Conservation (phyloP, 35 echinoderm and acorn worm genomes). For the Heliocidaris tuberculata region DNA sequence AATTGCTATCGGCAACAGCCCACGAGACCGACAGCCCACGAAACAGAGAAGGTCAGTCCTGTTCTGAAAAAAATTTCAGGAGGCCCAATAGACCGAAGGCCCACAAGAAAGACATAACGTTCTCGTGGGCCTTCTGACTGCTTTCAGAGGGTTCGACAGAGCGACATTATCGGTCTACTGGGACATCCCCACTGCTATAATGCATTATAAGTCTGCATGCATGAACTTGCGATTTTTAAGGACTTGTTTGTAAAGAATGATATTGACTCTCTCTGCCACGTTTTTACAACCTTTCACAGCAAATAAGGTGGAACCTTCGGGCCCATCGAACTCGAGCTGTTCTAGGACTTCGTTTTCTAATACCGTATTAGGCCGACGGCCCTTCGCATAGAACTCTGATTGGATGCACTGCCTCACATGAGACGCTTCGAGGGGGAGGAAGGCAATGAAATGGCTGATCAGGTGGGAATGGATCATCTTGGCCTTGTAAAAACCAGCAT, state of each 20-base stretch:
- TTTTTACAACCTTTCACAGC: constrained; percentile 43
- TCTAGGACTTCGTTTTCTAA: background rate
- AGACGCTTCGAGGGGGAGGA: background rate
- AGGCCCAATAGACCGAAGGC: too few species aligned
- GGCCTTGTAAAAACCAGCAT: background rate
- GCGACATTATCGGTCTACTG: too few species aligned
- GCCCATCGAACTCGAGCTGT: background rate
- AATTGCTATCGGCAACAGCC: too few species aligned
- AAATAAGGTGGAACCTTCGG: background rate
- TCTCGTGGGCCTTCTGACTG: too few species aligned
- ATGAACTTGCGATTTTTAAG: background rate
- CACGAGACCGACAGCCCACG: too few species aligned
- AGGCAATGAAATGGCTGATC: background rate
- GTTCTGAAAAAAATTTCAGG: too few species aligned
- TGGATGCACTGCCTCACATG: constrained; percentile 17
- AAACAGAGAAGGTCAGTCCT: too few species aligned
- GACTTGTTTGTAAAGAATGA: background rate
- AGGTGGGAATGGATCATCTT: background rate
- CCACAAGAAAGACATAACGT: too few species aligned
- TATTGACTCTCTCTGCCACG: background rate
- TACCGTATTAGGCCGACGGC: background rate
- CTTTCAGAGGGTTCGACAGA: too few species aligned
- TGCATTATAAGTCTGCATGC: too few species aligned
- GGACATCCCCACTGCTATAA: too few species aligned
- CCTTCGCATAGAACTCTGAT: background rate